Base-by-base conservation (phyloP, 2,113 vertebrate species). In the Hipposideros armiger region DNA sequence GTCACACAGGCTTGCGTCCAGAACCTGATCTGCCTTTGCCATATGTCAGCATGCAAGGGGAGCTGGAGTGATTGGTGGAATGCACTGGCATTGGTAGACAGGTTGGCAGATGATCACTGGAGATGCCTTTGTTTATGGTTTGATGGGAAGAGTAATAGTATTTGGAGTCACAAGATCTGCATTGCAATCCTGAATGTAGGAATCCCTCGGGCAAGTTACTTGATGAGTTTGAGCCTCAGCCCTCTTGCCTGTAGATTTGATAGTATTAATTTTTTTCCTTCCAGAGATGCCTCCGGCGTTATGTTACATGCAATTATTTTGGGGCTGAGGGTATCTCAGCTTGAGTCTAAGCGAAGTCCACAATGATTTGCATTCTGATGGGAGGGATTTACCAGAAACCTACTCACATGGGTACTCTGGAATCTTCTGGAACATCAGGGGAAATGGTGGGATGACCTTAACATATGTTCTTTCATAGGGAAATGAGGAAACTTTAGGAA, bases 171-270 rank as follows among this genome's bases (percentile, higher is more conserved):
- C 1, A 67, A 22, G 30, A 28, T 67, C 58, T 77, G 7, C 5
- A 32, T 77, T 89, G 77, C 85, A 93, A 73, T 97, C 19, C 26
- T 47, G 60, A 86, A 52, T 60, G 32, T 52, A 82, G 60, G 47
- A 78, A 70, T 72, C 40, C 22, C n/a, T 82, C 64, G 14, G 42
- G 26, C 11, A 84, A 90, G n/a, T 84, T 54, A 9, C 16, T 95
- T 86, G 50, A 30, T 73, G 28, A 70, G 24, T 36, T 72, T 83
- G 56, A 90, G 11, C 45, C 45, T 52, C 83, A 52, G 36, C 28
- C 6, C 87, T 78, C 47, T 52, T 90, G 40, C 36, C 24, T 74
- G 2, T 17, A 66, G 20, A 69, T 13, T 56, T 69, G 24, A 77
- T 16, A 80, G 30, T n/a, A 19, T 40, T 62, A 50, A 58, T 64